Evolutionary conservation across 2,888 invertebrate genomes (phyloP).

Genomic region (Trichogramma evanescens): DNA sequence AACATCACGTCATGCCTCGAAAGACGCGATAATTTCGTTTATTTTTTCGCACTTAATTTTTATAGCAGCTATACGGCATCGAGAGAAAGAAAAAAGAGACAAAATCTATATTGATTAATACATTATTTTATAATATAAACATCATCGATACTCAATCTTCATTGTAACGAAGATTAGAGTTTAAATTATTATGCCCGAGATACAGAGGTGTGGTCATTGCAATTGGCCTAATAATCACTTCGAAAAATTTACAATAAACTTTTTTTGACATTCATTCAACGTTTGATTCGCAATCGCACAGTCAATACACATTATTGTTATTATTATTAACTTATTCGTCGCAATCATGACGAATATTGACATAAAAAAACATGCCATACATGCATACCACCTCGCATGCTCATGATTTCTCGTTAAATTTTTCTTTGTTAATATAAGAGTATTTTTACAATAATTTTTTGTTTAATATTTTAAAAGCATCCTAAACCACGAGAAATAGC

Average conservation of each 20-base stretch:
- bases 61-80: constrained; percentile 24
- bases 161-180: neutral
- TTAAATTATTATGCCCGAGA: neutral
- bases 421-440: constrained; percentile 33
- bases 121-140: constrained; percentile 26
- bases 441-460: constrained; percentile 41
- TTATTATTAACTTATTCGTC: too few relatives aligned
- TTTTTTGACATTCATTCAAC: constrained; percentile 16
- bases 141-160: constrained; percentile 13
- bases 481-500: constrained; percentile 32
- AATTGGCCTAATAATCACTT: constrained; percentile 12
- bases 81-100: constrained; percentile 28
- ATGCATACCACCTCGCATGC: neutral
- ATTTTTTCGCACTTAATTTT: constrained; percentile 21
- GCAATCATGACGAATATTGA: too few relatives aligned
- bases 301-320: neutral
- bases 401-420: constrained; percentile 20
- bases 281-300: neutral
- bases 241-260: constrained; percentile 23
- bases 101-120: constrained; percentile 35
- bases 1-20: constrained; percentile 27
- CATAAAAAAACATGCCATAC: neutral
- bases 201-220: constrained; percentile 1
- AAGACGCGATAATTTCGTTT: constrained; percentile 15
- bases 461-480: constrained; percentile 20